Evolutionary conservation across 1,140 invertebrate species (phyloP), one percentile per base, ranked within the genome.

Genomic region (Leguminivora glycinivorella): DNA sequence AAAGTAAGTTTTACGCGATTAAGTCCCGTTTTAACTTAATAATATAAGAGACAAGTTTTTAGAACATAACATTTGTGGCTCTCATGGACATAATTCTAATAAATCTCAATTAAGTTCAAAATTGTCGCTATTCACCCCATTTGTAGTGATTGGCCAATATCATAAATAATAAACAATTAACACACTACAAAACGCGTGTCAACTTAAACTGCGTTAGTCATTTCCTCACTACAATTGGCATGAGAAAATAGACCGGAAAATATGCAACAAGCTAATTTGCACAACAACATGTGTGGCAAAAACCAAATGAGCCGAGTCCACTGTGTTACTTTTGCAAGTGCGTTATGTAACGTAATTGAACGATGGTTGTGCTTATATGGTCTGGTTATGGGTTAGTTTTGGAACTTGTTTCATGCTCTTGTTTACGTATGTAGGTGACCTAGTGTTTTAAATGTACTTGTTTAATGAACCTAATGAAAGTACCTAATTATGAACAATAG

Each of bases 251-350:
- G 58, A 34, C 58, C 58, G 58, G 58, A 63, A 63, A 31, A 19
- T 63, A 29, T 63, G 58, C 25, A 63, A 63, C 56, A 60, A 60
- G 10, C 25, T 63, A 63, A 63, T 63, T 63, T 63, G 17, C 29
- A 63, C 25, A 58, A 58, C 25, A 19, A 22, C 25, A 29, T 29
- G 58, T 63, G 29, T 63, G 22, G 31, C 31, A 56, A 19, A 1
- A 24, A 31, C 56, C 56, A 69, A 69, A 56, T 56, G 25, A 26
- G n/a, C 47, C 47, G 29, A 69, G 31, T 47, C 68, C 25, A 56
- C 22, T 69, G 38, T 69, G 43, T 22, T 70, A 70, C 31, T 70
- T 56, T 70, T 70, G 56, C 58, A 58, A 58, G 22, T 22, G n/a
- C 47, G 47, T 52, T 70, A 70, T 17, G 47, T 58, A 70, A 52